A percentile compares a stretch with the other conserved stretches of the same genome.
phyloP scores from a whole-genome alignment of 2,888 invertebrate genomes.

The Marasmarcha lunaedactyla region DNA sequence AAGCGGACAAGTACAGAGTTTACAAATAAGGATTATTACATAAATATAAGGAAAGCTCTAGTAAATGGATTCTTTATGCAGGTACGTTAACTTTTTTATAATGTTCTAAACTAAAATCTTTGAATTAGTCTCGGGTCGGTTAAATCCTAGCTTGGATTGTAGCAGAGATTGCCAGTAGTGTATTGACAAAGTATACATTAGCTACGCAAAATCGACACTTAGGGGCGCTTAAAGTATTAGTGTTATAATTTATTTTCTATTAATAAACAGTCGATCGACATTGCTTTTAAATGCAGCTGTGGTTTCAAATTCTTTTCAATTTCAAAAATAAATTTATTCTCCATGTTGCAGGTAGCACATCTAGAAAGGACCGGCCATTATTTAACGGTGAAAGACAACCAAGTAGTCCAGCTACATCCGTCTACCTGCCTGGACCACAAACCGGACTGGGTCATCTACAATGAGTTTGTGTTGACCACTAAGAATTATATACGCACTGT shows the following conservation, averaged over 20 bases:
- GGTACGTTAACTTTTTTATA: conserved; percentile 74
- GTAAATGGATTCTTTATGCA: conserved; percentile 99
- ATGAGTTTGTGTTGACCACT: conserved; percentile 99
- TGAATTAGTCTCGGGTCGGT: no score
- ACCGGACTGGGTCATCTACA: conserved; percentile 99
- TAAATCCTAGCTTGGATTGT: no score
- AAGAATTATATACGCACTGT: conserved; percentile 99
- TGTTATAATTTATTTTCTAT: no score
- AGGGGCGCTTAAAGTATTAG: no score
- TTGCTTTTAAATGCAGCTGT: no score
- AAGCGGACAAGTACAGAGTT: conserved; percentile 97
- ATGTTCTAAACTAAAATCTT: no score
- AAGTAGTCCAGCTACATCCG: conserved; percentile 98
- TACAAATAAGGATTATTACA: conserved; percentile 97
- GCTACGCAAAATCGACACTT: no score
- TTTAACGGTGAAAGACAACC: conserved; percentile 98
- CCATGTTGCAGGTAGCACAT: conserved; percentile 92
- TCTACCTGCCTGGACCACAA: conserved; percentile 99
- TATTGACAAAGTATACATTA: no score
- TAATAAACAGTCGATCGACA: no score
- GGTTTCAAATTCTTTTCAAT: no score
- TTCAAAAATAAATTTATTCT: no score
- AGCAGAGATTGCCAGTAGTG: no score
- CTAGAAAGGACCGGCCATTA: conserved; percentile 98
- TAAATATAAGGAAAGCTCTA: conserved; percentile 97